Conservation (phyloP, 1,140 invertebrate genomes). For the Bombus waltoni region DNA sequence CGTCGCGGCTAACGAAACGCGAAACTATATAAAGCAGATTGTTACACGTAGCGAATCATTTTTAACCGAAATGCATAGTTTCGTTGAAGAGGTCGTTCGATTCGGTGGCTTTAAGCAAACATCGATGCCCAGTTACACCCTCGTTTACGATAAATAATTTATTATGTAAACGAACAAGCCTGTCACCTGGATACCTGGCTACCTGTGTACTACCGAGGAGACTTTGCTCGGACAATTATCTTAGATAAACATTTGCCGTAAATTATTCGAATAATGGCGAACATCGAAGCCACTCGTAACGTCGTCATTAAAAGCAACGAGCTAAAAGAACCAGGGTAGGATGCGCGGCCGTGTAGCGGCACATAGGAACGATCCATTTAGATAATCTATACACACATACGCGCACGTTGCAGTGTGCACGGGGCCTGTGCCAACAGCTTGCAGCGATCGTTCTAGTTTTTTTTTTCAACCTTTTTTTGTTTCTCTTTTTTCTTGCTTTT, state of each 20-base stretch:
- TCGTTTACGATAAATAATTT: constrained; percentile 24
- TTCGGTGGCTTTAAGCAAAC: too few species aligned
- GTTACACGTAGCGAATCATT: background rate
- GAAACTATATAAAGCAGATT: background rate
- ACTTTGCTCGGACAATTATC: constrained; percentile 23
- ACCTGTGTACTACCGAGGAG: background rate
- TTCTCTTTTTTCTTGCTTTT: background rate
- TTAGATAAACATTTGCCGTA: constrained; percentile 15
- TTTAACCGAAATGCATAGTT: background rate
- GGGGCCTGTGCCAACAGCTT: constrained; percentile 43
- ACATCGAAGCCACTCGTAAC: constrained; percentile 10
- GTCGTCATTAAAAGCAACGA: constrained; percentile 48
- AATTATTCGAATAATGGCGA: constrained; percentile 14
- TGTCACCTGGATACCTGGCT: background rate
- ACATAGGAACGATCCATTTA: constrained; percentile 47
- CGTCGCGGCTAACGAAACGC: background rate
- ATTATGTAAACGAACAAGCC: constrained; percentile 6
- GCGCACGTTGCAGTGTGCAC: constrained; percentile 7
- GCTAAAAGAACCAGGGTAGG: constrained; percentile 23
- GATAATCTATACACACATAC: constrained; percentile 47
- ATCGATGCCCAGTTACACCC: background rate
- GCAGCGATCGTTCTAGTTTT: constrained; percentile 36
- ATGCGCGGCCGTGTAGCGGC: background rate
- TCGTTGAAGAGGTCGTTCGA: background rate
- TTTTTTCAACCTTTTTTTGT: background rate